phyloP scores from a whole-genome alignment of 1,140 invertebrate genomes.

The Melanaphis sacchari region DNA sequence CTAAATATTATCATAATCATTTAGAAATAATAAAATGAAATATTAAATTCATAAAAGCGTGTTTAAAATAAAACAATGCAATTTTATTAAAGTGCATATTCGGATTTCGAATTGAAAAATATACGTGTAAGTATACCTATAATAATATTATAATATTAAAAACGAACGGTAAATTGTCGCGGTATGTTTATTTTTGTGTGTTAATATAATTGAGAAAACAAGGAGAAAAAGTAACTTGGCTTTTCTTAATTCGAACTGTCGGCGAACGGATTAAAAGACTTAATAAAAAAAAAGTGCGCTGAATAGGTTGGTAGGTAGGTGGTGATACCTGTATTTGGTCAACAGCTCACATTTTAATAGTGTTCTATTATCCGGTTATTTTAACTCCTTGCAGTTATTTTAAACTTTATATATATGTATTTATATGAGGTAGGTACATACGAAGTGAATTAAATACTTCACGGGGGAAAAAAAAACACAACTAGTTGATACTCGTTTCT shows the following conservation, averaged over 20 bases:
- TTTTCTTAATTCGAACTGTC: neutral
- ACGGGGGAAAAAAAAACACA: neutral
- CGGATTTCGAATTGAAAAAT: neutral
- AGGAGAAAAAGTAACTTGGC: neutral
- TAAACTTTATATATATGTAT: neutral
- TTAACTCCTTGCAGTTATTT: slow-evolving; percentile 2
- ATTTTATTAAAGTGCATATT: neutral
- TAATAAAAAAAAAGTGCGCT: neutral
- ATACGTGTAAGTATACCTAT: neutral
- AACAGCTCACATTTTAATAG: too few species aligned
- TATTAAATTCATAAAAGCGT: neutral
- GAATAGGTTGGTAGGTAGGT: neutral
- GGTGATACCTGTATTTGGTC: neutral
- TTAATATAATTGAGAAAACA: neutral
- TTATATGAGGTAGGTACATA: neutral
- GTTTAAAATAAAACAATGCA: neutral
- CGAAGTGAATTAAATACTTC: neutral
- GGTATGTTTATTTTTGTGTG: neutral
- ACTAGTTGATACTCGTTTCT: neutral
- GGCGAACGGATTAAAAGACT: neutral
- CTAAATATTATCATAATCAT: neutral
- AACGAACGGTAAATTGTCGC: neutral
- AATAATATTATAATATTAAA: neutral
- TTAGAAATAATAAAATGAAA: neutral
- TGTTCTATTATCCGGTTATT: neutral